Evolutionary conservation across 2,888 invertebrate species (phyloP), one percentile per base, ranked within the genome.

Genomic region (Lycaena phlaeas): DNA sequence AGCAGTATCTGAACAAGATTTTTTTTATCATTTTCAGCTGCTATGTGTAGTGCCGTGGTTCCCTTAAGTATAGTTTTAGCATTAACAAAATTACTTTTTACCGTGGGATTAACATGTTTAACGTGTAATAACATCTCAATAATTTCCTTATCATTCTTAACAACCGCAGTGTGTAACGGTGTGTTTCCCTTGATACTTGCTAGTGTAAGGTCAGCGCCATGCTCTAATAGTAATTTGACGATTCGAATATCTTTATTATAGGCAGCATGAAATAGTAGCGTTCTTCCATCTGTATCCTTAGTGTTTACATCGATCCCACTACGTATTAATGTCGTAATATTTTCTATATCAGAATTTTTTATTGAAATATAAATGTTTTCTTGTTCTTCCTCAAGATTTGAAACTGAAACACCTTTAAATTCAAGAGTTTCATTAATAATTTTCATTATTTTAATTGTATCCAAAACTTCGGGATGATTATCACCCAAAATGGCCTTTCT

Each of bases 401-500:
- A 34, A 18, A 17, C 18, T 2, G 6, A 5, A 6, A 22, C 18
- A 4, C 34, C 34, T 22, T 34, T 34, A 4, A 9, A 12, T 22
- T 34, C 12, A 2, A 18, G 22, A 12, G 11, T 9, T 18, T 22
- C 9, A 22, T 10, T 22, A 4, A 17, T 3, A 6, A 22, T 12
- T 12, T 18, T 12, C 18, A 34, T 34, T 34, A 11, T 18, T 11
- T 9, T 4, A 2, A 9, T 4, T 12, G 11, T 22, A 3, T 22
- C 9, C 4, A 34, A 11, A 6, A 34, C 17, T 7, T 34, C 12
- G 7, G 12, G 9, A 12, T 34, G 11, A 12, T 18, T 22, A 22
- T 34, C 34, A 18, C 34, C 34, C 10, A 34, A 12, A 22, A 34
- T 22, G 2, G 34, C 34, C 12, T 34, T 34, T 11, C 18, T 17